A percentile compares a stretch with the other conserved stretches of the same genome.
These are phyloP conservation scores for Akabosia matsudoensis DNA, from an alignment of 1,140 invertebrate genomes.

Conservation along the genomic window DNA sequence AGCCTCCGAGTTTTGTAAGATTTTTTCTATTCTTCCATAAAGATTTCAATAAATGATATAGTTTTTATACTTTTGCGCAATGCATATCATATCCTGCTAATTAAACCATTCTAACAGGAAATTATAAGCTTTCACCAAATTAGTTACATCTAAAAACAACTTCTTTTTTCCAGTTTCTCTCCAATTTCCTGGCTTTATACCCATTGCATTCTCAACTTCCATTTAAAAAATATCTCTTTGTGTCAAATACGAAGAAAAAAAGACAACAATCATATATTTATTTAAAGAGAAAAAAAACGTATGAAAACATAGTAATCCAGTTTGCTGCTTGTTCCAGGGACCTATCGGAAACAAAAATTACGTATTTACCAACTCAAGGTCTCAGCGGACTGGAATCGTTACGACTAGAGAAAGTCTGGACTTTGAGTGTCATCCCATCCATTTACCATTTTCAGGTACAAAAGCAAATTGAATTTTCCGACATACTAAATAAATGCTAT, in stretches of 20 bases:
- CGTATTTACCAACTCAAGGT: slow-evolving; percentile 66
- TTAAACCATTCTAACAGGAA: too few species aligned
- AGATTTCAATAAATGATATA: background rate
- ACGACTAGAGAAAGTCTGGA: slow-evolving; percentile 65
- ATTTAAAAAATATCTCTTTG: too few species aligned
- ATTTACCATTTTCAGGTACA: slow-evolving; percentile 70
- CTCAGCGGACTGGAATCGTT: slow-evolving; percentile 68
- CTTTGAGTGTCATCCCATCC: slow-evolving; percentile 75
- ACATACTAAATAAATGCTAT: slow-evolving; percentile 53
- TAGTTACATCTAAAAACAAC: too few species aligned
- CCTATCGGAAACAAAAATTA: slow-evolving; percentile 70
- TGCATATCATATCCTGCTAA: too few species aligned
- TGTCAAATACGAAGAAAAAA: too few species aligned
- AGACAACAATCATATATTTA: too few species aligned
- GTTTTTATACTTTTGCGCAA: background rate
- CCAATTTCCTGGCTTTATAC: too few species aligned
- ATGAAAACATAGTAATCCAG: background rate
- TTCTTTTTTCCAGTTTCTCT: too few species aligned
- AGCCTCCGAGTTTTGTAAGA: slow-evolving; percentile 64
- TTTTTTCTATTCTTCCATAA: background rate
- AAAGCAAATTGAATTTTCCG: slow-evolving; percentile 12
- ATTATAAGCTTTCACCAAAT: too few species aligned
- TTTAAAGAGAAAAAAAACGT: too few species aligned
- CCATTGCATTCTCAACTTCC: too few species aligned
- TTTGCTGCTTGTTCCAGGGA: slow-evolving; percentile 57